Evolutionary conservation across 2,888 invertebrate species (phyloP).

Genomic region (Notodonta dromedarius): DNA sequence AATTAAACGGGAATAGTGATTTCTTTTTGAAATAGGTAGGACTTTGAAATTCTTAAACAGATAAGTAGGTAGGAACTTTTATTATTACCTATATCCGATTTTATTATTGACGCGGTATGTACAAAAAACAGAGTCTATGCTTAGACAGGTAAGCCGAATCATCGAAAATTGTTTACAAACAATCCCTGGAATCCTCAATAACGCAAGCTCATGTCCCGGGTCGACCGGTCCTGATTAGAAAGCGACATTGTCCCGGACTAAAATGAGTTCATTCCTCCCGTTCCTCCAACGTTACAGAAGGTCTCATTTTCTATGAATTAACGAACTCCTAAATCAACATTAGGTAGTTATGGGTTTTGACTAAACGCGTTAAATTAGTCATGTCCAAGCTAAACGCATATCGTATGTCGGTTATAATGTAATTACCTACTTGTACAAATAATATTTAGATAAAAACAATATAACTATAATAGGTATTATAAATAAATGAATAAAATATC

Average conservation of each 20-base stretch:
- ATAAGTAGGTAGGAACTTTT: too few species aligned
- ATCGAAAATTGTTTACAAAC: conserved; percentile 39
- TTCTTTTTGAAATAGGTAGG: neutral
- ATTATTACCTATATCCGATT: too few species aligned
- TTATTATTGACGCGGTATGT: too few species aligned
- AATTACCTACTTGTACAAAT: too few species aligned
- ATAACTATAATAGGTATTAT: too few species aligned
- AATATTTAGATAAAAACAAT: too few species aligned
- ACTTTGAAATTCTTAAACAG: too few species aligned
- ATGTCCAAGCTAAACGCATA: too few species aligned
- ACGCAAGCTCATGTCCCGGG: conserved; percentile 42
- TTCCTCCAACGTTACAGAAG: conserved; percentile 35
- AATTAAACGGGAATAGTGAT: neutral
- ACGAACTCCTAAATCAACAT: conserved; percentile 19
- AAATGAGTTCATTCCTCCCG: conserved; percentile 71
- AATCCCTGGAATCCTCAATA: conserved; percentile 26
- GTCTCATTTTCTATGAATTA: conserved; percentile 22
- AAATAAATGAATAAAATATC: too few species aligned
- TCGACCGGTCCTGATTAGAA: conserved; percentile 74
- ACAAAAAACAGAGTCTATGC: conserved; percentile 1
- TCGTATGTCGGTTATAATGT: too few species aligned
- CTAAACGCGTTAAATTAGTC: too few species aligned
- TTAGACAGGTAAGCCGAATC: conserved; percentile 9
- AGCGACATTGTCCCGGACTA: conserved; percentile 71
- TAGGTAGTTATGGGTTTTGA: too few species aligned